phyloP scores from a whole-genome alignment of 2,797 vertebrate genomes.

The Macropodus opercularis region DNA sequence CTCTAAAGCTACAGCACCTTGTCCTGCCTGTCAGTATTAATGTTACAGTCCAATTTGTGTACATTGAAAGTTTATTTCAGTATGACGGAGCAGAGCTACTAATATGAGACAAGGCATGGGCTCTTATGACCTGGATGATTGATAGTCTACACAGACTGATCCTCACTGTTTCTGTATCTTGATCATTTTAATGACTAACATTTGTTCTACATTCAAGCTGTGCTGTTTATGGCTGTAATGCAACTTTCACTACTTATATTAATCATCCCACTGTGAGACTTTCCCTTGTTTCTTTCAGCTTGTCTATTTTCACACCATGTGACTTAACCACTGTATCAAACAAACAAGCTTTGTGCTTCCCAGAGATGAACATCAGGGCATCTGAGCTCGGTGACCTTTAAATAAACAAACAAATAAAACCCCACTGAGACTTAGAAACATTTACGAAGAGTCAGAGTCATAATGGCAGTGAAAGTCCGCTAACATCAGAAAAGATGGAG shows the following conservation, averaged over 20 bases:
- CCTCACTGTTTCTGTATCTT: neutral
- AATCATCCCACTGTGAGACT: slow-evolving; percentile 54
- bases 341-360: slow-evolving; percentile 23
- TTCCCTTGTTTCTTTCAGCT: slow-evolving; percentile 56
- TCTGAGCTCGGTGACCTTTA: slow-evolving; percentile 47
- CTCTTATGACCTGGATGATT: slow-evolving; percentile 48
- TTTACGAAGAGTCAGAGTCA: slow-evolving; percentile 13
- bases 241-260: slow-evolving; percentile 54
- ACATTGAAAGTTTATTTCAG: neutral
- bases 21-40: neutral
- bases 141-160: slow-evolving; percentile 7
- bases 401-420: too few species aligned
- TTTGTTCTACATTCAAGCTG: slow-evolving; percentile 36
- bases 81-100: neutral
- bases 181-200: slow-evolving; percentile 37
- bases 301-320: slow-evolving; percentile 38
- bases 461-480: neutral
- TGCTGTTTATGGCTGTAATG: slow-evolving; percentile 35
- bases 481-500: neutral
- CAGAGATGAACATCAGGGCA: slow-evolving; percentile 30
- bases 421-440: neutral
- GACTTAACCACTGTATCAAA: slow-evolving; percentile 27
- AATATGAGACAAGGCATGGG: neutral
- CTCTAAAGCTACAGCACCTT: neutral
- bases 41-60: neutral